Base-by-base conservation (phyloP, 2,888 invertebrate species). In the Molorchus minor region DNA sequence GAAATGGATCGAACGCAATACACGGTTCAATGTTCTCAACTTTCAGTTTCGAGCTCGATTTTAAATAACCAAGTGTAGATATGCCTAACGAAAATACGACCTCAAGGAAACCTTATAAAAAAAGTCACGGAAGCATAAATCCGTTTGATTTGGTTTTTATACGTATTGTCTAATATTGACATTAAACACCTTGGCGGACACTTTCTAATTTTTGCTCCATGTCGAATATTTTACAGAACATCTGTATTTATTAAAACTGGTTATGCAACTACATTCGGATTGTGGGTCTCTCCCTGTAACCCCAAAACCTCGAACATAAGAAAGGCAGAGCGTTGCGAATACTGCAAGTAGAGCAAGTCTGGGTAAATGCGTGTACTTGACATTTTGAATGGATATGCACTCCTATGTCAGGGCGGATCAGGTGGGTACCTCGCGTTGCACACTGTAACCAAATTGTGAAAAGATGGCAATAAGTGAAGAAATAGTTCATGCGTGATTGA, bases 71-170 rank as follows among this genome's bases (percentile, higher is more conserved):
- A n/a, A n/a, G n/a, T n/a, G n/a, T 33, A 33, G 33, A 12, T 49
- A 36, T 25, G 30, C 41, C 19, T 52, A 52, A 52, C 29, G 52
- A 52, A 52, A 52, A 49, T 25, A 25, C 36, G 29, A 52, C 47
- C 54, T 47, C 38, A 35, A 54, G 47, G 58, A 58, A 54, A 49
- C 35, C 53, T 36, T 46, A 54, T 36, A 49, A 58, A 57, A 58
- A 58, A 46, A 30, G 8, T 45, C 16, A 41, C 53, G 53, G 54
- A 58, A 52, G 52, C 41, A 54, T 29, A 33, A 49, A 54, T 43
- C 49, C 43, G 58, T 47, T 46, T 30, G 41, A 21, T 35, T 38
- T 49, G 8, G 17, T 49, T 21, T 41, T 41, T 40, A 15, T 4
- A 13, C 25, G 36, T n/a, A 49, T 38, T 49, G 49, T 38, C 29